Evolutionary conservation across 2,888 invertebrate species (phyloP).

Genomic region (Saturnia pavonia): DNA sequence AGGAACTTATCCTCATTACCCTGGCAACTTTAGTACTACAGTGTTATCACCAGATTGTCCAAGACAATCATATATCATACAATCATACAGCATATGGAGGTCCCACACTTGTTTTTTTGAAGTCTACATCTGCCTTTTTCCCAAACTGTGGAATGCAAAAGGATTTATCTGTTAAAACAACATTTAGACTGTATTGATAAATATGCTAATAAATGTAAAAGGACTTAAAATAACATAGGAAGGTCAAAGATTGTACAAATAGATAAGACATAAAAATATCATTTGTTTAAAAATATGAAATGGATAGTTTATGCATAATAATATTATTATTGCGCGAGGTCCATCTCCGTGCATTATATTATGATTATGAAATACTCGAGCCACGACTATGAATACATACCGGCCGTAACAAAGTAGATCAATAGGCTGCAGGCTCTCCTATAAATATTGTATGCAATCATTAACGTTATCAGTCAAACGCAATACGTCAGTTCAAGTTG

Average conservation of each 20-base stretch:
- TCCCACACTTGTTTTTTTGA: too few relatives aligned
- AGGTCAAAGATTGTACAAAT: background rate
- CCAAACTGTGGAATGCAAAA: too few relatives aligned
- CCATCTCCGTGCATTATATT: slow-evolving; percentile 61
- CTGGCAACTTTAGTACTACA: too few relatives aligned
- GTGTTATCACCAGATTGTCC: too few relatives aligned
- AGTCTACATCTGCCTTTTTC: too few relatives aligned
- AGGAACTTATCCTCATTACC: too few relatives aligned
- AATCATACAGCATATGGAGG: too few relatives aligned
- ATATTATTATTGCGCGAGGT: slow-evolving; percentile 40
- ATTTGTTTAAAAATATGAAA: background rate
- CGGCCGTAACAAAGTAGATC: slow-evolving; percentile 56
- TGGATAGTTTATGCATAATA: background rate
- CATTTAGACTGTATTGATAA: background rate
- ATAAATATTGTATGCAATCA: slow-evolving; percentile 67
- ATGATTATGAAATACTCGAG: slow-evolving; percentile 63
- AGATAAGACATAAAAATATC: background rate
- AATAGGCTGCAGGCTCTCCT: slow-evolving; percentile 52
- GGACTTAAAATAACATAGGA: background rate
- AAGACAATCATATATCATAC: too few relatives aligned
- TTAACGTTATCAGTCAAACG: slow-evolving; percentile 62
- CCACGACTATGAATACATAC: slow-evolving; percentile 51
- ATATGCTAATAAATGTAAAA: background rate
- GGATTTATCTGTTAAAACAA: background rate
- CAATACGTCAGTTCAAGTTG: slow-evolving; percentile 44